These are phyloP conservation scores for Coluber constrictor DNA, from an alignment of 2,797 vertebrate genomes.

Conservation along the genomic window DNA sequence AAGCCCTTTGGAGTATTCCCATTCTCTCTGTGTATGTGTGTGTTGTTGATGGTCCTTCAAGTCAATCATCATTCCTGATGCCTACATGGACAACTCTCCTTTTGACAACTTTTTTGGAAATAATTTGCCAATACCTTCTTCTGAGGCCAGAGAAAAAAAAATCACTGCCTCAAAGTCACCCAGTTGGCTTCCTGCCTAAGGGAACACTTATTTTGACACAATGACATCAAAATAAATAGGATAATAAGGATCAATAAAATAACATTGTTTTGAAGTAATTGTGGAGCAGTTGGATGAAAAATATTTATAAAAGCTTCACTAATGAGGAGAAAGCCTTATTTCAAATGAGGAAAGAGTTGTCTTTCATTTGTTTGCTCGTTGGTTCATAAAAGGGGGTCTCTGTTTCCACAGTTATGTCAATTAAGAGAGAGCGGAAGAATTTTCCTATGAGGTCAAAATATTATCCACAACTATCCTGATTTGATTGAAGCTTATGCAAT, in stretches of 20 bases:
- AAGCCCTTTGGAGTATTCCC: neutral
- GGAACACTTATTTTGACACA: neutral
- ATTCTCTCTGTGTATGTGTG: neutral
- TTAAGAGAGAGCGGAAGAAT: no score
- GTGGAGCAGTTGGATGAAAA: neutral
- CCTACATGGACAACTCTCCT: neutral
- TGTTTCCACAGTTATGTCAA: neutral
- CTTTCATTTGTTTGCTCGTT: neutral
- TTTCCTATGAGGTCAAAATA: neutral
- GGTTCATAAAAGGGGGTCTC: neutral
- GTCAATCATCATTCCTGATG: neutral
- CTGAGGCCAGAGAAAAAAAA: neutral
- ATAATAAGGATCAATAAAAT: neutral
- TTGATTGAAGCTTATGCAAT: neutral
- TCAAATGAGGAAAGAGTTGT: neutral
- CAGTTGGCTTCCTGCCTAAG: neutral
- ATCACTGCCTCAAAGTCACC: neutral
- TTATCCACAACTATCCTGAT: neutral
- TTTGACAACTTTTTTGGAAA: neutral
- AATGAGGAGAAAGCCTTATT: neutral
- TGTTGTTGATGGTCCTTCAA: neutral
- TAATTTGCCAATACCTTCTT: neutral
- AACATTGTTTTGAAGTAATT: neutral
- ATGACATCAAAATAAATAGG: neutral
- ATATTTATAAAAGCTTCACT: neutral